Conservation (phyloP, 2,113 vertebrate species). For the Arothron firmamentum region DNA sequence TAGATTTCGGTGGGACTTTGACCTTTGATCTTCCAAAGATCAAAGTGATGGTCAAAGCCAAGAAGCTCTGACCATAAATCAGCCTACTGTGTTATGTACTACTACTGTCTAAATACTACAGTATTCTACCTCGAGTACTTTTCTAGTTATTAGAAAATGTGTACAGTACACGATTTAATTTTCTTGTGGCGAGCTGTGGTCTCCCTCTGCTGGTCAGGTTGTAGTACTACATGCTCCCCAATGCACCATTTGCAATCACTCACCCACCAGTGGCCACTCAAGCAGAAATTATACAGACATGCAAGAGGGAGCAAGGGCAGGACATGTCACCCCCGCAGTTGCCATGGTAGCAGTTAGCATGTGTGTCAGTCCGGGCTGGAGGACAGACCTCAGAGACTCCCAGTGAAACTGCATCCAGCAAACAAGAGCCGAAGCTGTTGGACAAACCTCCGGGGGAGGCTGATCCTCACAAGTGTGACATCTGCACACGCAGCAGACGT, state of each 20-base stretch:
- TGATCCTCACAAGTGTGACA: conserved; percentile 3
- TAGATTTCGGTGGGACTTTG: too few species aligned
- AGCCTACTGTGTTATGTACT: too few species aligned
- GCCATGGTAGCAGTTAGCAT: conserved; percentile 79
- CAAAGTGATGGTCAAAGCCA: too few species aligned
- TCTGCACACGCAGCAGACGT: conserved; percentile 20
- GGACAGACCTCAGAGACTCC: conserved; percentile 75
- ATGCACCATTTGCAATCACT: neutral
- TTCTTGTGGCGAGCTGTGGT: conserved; percentile 5
- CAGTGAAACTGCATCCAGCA: conserved; percentile 63
- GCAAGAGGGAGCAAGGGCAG: neutral
- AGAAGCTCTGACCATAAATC: too few species aligned
- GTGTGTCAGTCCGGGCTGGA: conserved; percentile 79
- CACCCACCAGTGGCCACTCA: too few species aligned
- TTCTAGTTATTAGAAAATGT: too few species aligned
- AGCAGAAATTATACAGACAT: neutral
- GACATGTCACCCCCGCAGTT: conserved; percentile 33
- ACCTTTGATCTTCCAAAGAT: too few species aligned
- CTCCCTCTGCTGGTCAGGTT: conserved; percentile 55
- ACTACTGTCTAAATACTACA: too few species aligned
- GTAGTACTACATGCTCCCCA: conserved; percentile 6
- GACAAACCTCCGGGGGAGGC: conserved; percentile 8
- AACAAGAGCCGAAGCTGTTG: conserved; percentile 53
- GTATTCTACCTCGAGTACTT: too few species aligned
- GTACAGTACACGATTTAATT: too few species aligned